Evolutionary conservation across 2,888 invertebrate species (phyloP).

Genomic region (Thera obeliscata): DNA sequence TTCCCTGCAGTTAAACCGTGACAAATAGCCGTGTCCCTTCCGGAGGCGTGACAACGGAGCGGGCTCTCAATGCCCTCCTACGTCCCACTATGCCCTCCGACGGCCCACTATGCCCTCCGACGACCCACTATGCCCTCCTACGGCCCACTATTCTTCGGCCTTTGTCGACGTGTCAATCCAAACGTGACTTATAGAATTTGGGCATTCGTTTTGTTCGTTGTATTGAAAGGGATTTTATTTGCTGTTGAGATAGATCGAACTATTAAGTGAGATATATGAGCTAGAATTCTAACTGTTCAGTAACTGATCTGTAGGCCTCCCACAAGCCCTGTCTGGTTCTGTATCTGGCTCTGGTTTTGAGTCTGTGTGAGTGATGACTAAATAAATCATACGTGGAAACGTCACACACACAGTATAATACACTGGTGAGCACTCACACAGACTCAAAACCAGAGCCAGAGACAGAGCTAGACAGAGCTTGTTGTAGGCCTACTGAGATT

Average conservation of each 20-base stretch:
- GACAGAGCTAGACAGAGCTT: too few relatives aligned
- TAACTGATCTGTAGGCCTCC: too few relatives aligned
- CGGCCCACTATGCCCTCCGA: conserved; percentile 1
- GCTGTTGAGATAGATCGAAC: conserved; percentile 28
- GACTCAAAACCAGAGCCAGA: too few relatives aligned
- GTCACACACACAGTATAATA: too few relatives aligned
- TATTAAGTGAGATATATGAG: not conserved
- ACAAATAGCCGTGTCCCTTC: conserved; percentile 64
- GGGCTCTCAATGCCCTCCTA: conserved; percentile 10
- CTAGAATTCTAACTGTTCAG: too few relatives aligned
- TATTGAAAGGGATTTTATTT: conserved; percentile 43
- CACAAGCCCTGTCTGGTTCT: too few relatives aligned
- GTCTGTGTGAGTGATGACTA: too few relatives aligned
- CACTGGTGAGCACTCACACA: too few relatives aligned
- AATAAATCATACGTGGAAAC: too few relatives aligned
- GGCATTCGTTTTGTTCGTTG: conserved; percentile 47
- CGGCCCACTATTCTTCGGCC: conserved; percentile 17
- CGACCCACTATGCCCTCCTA: conserved; percentile 4
- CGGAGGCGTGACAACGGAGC: conserved; percentile 43
- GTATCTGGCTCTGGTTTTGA: too few relatives aligned
- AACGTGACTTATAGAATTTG: conserved; percentile 67
- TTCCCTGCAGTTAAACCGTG: conserved; percentile 56
- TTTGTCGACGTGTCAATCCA: conserved; percentile 45
- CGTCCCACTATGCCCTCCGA: conserved; percentile 8
- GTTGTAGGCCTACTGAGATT: too few relatives aligned